These are phyloP conservation scores for Drosophila mulleri DNA, from an alignment of 2,888 invertebrate species.

Conservation along the genomic window DNA sequence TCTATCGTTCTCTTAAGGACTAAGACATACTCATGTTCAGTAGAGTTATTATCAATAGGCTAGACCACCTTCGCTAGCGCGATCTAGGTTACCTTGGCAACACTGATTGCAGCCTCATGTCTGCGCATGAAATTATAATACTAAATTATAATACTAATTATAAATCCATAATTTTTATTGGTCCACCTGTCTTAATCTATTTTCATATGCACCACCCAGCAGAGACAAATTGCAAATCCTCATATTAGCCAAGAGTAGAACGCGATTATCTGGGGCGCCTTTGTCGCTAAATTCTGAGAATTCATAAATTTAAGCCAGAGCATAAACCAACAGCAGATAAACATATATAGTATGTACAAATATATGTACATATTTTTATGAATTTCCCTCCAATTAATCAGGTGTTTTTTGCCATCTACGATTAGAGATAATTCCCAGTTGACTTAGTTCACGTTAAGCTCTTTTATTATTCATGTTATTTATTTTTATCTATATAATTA, in stretches of 20 bases:
- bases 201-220: background rate
- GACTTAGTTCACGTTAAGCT: background rate
- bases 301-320: background rate
- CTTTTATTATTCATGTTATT: background rate
- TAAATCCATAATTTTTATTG: background rate
- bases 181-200: background rate
- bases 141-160: too few relatives aligned
- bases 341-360: background rate
- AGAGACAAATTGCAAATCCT: background rate
- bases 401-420: background rate
- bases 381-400: background rate
- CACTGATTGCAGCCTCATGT: too few relatives aligned
- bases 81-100: too few relatives aligned
- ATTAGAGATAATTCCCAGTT: background rate
- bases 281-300: background rate
- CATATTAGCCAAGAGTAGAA: too few relatives aligned
- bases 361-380: too few relatives aligned
- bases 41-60: too few relatives aligned
- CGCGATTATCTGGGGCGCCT: background rate
- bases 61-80: too few relatives aligned
- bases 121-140: too few relatives aligned
- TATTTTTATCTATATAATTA: background rate
- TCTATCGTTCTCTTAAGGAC: too few relatives aligned
- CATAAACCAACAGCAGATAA: background rate
- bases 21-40: too few relatives aligned